Base-by-base conservation (phyloP, 2,113 vertebrate species). In the Rhabdomys dilectus region DNA sequence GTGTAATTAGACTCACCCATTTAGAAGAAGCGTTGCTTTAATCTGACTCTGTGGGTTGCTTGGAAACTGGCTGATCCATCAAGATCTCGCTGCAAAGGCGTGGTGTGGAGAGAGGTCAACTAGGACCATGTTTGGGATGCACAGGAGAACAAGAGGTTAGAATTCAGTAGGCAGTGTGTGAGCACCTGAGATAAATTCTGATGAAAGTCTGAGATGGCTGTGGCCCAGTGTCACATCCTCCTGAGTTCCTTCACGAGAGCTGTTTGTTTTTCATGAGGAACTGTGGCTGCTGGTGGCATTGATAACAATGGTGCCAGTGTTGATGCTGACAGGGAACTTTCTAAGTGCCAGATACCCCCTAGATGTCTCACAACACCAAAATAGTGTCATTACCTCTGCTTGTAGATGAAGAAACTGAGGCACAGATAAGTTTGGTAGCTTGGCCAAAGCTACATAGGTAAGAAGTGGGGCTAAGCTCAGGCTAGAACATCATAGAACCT, bases 391-490 rank as follows among this genome's bases (percentile, higher is more conserved):
- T 7, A n/a, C 31, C 1, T 15, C 53, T 66, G 5, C 56, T 89
- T 75, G 76, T 0, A 15, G 72, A 11, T 42, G 72, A 34, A 42
- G 45, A 72, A 66, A 76, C 73, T 72, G 51, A 56, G 39, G 36
- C 77, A 72, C 58, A 73, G 91, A 93, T 81, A n/a, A 82, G 58
- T 17, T 77, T 70, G 39, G 48, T 75, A 24, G 58, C 72, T 76
- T 85, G 89, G 89, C 87, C 3, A 15, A 48, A 26, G 72, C 76
- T 72, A 89, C 82, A 93, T 76, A 91, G 81, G 76, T 26, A 48
- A 17, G 2, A 77, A 76, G 48, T 21, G 16, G 73, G 53, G 26
- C 60, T 8, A 42, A 75, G 68, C 11, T 22, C 58, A 92, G 78
- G 26, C 13, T 6, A 16, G 9, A 51, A 19, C 31, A 10, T 36